These are phyloP conservation scores for Moxostoma hubbsi DNA, from an alignment of 2,797 vertebrate genomes.

Conservation along the genomic window DNA sequence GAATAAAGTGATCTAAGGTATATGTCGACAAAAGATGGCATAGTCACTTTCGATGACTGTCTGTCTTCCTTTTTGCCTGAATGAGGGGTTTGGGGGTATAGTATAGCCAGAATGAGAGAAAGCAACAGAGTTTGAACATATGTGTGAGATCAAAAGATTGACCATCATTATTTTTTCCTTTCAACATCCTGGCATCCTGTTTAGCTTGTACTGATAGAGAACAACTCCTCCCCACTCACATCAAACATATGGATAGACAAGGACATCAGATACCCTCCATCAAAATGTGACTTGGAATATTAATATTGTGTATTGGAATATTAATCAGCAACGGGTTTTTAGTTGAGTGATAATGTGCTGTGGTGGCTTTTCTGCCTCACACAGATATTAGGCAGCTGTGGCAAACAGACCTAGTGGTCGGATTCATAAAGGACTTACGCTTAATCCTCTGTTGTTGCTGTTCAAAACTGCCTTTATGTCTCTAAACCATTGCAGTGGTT, in stretches of 20 bases:
- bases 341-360: slow-evolving; percentile 1
- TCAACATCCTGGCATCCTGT: slow-evolving; percentile 58
- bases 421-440: slow-evolving; percentile 49
- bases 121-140: slow-evolving; percentile 55
- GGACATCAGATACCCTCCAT: slow-evolving; percentile 43
- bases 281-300: slow-evolving; percentile 34
- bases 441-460: slow-evolving; percentile 55
- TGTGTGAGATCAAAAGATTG: slow-evolving; percentile 58
- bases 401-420: not conserved
- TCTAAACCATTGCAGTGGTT: slow-evolving; percentile 43
- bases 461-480: slow-evolving; percentile 50
- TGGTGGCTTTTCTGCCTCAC: not conserved
- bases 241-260: slow-evolving; percentile 53
- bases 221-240: slow-evolving; percentile 40
- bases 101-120: slow-evolving; percentile 32
- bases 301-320: slow-evolving; percentile 8
- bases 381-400: slow-evolving; percentile 28
- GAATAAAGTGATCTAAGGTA: slow-evolving; percentile 35
- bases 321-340: slow-evolving; percentile 9
- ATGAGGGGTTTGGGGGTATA: not conserved
- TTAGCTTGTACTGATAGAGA: slow-evolving; percentile 47
- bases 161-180: slow-evolving; percentile 55
- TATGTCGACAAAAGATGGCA: slow-evolving; percentile 40
- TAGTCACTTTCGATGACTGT: slow-evolving; percentile 34
- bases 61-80: slow-evolving; percentile 8